Conservation (phyloP, 2,113 vertebrate genomes). For the Jacana jacana region DNA sequence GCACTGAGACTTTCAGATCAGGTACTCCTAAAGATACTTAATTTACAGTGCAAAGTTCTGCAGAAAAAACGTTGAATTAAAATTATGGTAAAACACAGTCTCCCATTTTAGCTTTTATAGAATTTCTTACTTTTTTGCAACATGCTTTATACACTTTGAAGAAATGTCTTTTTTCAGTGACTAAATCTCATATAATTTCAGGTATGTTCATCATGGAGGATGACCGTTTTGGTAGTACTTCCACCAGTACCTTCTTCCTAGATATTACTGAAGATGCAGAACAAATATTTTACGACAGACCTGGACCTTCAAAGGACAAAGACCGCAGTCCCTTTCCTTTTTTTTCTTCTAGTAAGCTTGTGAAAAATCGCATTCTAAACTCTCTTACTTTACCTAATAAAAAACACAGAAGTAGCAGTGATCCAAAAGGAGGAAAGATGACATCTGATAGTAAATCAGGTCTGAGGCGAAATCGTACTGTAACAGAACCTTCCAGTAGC, state of each 20-base stretch:
- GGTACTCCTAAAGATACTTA: not conserved
- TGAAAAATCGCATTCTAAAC: constrained; percentile 91
- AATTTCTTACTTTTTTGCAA: not conserved
- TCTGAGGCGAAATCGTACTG: constrained; percentile 85
- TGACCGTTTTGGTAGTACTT: constrained; percentile 85
- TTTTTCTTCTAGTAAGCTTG: constrained; percentile 89
- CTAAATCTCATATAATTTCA: constrained; percentile 51
- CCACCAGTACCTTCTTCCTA: constrained; percentile 78
- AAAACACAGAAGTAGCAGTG: constrained; percentile 93
- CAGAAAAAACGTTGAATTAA: not conserved
- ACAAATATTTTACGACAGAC: constrained; percentile 82
- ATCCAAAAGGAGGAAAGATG: constrained; percentile 86
- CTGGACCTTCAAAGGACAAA: constrained; percentile 91
- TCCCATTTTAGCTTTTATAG: not conserved
- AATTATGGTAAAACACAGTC: not conserved
- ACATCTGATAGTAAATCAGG: constrained; percentile 82
- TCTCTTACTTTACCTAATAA: constrained; percentile 93
- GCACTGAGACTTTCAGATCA: not conserved
- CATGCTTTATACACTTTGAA: not conserved
- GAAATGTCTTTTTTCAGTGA: not conserved
- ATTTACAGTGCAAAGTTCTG: not conserved
- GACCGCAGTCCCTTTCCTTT: constrained; percentile 92
- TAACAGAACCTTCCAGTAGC: constrained; percentile 88
- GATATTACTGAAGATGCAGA: constrained; percentile 87
- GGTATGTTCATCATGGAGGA: constrained; percentile 97